phyloP scores from a whole-genome alignment of 2,113 vertebrate species.

The Callionymus lyra region DNA sequence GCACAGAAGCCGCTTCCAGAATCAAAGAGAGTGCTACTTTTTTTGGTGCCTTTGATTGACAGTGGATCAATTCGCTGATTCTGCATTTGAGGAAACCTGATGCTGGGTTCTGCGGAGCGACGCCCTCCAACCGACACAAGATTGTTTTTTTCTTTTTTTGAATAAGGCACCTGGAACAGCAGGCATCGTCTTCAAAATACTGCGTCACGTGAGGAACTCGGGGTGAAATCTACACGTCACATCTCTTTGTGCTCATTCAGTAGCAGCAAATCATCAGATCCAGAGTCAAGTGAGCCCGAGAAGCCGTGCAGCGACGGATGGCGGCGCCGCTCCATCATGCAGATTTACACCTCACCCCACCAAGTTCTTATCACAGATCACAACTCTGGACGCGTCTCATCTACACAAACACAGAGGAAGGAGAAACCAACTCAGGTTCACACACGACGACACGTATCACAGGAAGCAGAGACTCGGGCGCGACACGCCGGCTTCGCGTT shows the following conservation, averaged over 20 bases:
- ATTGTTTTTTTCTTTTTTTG: conserved; percentile 60
- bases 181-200: conserved; percentile 67
- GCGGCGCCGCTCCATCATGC: conserved; percentile 4
- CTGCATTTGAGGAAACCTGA: conserved; percentile 47
- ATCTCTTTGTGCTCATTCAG: conserved; percentile 53
- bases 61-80: conserved; percentile 2
- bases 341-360: too few relatives aligned
- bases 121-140: conserved; percentile 51
- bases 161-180: conserved; percentile 75
- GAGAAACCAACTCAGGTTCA: too few relatives aligned
- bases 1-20: conserved; percentile 46
- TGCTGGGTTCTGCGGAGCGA: conserved; percentile 38
- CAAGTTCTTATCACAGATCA: too few relatives aligned
- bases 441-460: too few relatives aligned
- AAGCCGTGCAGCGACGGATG: conserved; percentile 33
- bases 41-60: too few relatives aligned
- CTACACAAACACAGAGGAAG: too few relatives aligned
- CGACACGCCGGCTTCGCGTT: too few relatives aligned
- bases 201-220: conserved; percentile 4
- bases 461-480: too few relatives aligned
- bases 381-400: too few relatives aligned
- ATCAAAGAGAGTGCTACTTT: conserved; percentile 14
- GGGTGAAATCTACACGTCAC: conserved; percentile 16
- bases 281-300: conserved; percentile 34
- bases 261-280: conserved; percentile 36